Percentiles rank a stretch among this genome's conserved stretches.
Conservation (phyloP, 2,888 invertebrate species). For the Boloria selene region DNA sequence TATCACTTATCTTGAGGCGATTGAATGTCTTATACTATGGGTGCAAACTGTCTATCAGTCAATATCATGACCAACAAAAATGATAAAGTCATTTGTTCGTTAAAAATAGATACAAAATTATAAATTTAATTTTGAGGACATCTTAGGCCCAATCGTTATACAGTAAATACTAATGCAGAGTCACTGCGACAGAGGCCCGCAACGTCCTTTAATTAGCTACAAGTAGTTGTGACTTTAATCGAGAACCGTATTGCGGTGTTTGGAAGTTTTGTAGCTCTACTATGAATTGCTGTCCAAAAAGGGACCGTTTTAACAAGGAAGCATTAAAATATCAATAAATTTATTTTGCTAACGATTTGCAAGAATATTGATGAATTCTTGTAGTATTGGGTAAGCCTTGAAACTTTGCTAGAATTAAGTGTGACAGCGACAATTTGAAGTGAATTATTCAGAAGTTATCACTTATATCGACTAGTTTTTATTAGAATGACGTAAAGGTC, state of each 20-base stretch:
- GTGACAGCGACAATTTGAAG: too few species aligned
- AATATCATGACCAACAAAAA: too few species aligned
- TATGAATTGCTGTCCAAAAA: conserved; percentile 2
- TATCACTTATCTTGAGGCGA: too few species aligned
- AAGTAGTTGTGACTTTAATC: conserved; percentile 26
- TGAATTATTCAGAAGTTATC: too few species aligned
- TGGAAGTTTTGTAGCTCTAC: conserved; percentile 20
- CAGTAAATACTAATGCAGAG: conserved; percentile 21
- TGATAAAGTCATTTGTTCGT: too few species aligned
- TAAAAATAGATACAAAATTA: too few species aligned
- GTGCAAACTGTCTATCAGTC: too few species aligned
- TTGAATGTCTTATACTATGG: too few species aligned
- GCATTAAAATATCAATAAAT: background rate
- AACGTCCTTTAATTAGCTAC: conserved; percentile 33
- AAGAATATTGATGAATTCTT: background rate
- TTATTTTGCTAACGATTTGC: background rate
- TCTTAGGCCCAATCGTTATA: background rate
- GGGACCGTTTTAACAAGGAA: conserved; percentile 4
- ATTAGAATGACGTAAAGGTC: too few species aligned
- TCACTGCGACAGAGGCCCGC: conserved; percentile 30
- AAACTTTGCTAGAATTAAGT: too few species aligned
- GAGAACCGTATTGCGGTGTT: conserved; percentile 32
- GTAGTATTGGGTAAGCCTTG: background rate
- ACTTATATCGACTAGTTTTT: too few species aligned
- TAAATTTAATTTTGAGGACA: background rate